These are phyloP conservation scores for Pollachius pollachius DNA, from an alignment of 2,113 vertebrate species.

Conservation along the genomic window DNA sequence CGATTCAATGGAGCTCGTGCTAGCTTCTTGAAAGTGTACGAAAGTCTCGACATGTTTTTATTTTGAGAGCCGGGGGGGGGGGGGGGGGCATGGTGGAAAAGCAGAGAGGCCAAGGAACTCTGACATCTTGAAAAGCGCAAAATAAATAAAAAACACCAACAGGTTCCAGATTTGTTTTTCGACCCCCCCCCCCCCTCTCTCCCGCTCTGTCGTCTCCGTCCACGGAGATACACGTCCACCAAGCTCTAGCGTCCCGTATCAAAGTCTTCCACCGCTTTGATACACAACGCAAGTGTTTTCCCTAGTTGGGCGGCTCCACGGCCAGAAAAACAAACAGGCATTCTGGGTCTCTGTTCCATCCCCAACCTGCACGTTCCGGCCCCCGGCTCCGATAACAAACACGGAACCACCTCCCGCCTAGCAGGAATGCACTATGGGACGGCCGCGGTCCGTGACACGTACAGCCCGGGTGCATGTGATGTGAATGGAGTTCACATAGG, in stretches of 20 bases:
- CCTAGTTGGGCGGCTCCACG: slow-evolving; percentile 56
- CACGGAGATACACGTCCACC: too few species aligned
- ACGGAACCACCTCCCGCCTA: slow-evolving; percentile 63
- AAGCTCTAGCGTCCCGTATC: slow-evolving; percentile 25
- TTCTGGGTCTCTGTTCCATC: slow-evolving; percentile 46
- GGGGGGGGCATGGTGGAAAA: too few species aligned
- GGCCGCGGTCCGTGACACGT: slow-evolving; percentile 47
- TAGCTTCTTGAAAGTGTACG: too few species aligned
- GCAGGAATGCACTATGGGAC: slow-evolving; percentile 69
- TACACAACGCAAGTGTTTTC: slow-evolving; percentile 41
- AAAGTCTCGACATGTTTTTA: too few species aligned
- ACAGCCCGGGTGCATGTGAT: slow-evolving; percentile 18
- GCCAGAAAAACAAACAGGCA: slow-evolving; percentile 63
- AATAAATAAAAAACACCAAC: too few species aligned
- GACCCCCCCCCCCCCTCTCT: not conserved
- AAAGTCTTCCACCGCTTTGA: slow-evolving; percentile 33
- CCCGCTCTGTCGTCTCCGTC: too few species aligned
- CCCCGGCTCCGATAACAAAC: slow-evolving; percentile 70
- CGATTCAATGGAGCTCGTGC: too few species aligned
- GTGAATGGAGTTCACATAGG: too few species aligned
- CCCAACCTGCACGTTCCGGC: slow-evolving; percentile 63
- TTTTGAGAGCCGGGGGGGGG: too few species aligned
- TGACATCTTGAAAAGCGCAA: too few species aligned
- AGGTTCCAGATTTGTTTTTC: too few species aligned
- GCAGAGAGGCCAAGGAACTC: too few species aligned